Conservation (phyloP, 2,797 vertebrate genomes). For the Megalops cyprinoides region DNA sequence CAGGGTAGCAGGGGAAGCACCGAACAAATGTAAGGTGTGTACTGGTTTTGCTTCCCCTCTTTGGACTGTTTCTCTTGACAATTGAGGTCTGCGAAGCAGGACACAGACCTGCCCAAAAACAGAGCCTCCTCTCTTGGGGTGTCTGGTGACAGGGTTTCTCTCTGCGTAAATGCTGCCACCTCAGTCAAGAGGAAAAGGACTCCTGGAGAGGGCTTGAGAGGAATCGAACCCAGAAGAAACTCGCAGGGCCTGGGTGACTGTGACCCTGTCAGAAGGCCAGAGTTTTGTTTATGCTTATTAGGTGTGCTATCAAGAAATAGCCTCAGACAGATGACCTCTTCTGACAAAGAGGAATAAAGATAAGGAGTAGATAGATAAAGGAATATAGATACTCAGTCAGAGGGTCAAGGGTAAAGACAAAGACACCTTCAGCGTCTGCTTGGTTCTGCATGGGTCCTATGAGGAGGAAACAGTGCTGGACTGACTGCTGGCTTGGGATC, state of each 20-base stretch:
- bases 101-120: constrained; percentile 40
- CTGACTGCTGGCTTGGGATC: not conserved
- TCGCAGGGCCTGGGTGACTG: constrained; percentile 10
- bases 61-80: too few species aligned
- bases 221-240: constrained; percentile 17
- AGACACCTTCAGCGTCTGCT: not conserved
- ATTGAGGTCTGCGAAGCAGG: too few species aligned
- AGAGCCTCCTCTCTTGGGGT: constrained; percentile 33
- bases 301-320: constrained; percentile 23
- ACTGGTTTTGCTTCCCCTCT: too few species aligned
- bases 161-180: constrained; percentile 58
- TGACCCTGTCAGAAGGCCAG: not conserved
- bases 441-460: not conserved
- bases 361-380: too few species aligned
- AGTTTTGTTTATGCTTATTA: constrained; percentile 21
- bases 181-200: constrained; percentile 61
- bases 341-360: too few species aligned
- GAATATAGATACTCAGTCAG: too few species aligned
- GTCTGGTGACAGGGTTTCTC: constrained; percentile 12
- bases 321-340: too few species aligned
- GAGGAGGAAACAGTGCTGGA: constrained; percentile 4
- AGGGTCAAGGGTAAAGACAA: too few species aligned
- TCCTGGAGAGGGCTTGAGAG: constrained; percentile 34
- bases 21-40: too few species aligned
- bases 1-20: too few species aligned